Conservation (phyloP, 2,797 vertebrate genomes). For the Vespertilio murinus region DNA sequence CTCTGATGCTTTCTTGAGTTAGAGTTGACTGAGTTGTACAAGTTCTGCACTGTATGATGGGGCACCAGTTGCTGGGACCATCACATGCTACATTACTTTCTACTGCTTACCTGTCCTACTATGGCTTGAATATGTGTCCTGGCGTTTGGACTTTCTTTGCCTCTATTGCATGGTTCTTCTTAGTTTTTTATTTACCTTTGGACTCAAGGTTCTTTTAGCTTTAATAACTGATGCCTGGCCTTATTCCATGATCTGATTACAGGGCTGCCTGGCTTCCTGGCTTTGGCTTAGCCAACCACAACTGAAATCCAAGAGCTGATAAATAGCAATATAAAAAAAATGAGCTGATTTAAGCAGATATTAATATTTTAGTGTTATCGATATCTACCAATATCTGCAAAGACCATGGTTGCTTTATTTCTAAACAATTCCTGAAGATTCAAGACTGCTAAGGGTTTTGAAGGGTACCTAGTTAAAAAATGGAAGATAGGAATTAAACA, state of each 20-base stretch:
- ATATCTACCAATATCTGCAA: conserved; percentile 6
- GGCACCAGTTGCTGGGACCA: no score
- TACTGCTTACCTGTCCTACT: background rate
- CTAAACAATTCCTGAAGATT: conserved; percentile 13
- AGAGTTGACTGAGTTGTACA: background rate
- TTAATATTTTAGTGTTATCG: background rate
- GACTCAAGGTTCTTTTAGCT: conserved; percentile 4
- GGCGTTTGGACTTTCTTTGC: background rate
- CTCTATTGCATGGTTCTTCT: background rate
- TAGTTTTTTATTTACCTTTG: conserved; percentile 13
- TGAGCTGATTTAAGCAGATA: background rate
- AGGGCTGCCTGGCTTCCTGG: background rate
- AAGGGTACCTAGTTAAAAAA: conserved; percentile 6
- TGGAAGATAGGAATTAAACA: background rate
- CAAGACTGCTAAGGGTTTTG: background rate
- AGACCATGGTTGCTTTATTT: background rate
- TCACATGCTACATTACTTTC: background rate
- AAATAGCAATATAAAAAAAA: conserved; percentile 33
- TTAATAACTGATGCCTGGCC: background rate
- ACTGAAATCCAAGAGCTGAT: background rate
- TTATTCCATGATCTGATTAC: conserved; percentile 20
- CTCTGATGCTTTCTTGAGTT: background rate
- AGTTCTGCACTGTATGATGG: background rate
- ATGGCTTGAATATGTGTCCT: background rate
- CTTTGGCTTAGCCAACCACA: conserved; percentile 7